Evolutionary conservation across 1,140 invertebrate species (phyloP).

Genomic region (Euwallacea fornicatus): DNA sequence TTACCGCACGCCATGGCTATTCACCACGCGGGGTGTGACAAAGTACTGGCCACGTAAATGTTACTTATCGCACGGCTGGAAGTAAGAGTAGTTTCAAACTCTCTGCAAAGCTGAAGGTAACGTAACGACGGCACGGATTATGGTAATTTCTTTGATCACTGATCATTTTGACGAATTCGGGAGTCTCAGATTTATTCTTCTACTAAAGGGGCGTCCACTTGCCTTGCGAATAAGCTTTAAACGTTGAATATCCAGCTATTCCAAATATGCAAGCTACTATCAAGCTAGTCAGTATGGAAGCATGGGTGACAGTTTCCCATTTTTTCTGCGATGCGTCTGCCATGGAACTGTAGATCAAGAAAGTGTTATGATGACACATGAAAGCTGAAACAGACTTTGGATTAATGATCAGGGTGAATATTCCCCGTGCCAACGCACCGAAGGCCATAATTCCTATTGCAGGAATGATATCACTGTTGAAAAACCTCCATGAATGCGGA

Average conservation of each 20-base stretch:
- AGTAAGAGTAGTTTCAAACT: too few species aligned
- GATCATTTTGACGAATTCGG: too few species aligned
- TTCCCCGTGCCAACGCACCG: slow-evolving; percentile 55
- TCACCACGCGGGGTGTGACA: too few species aligned
- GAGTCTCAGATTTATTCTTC: neutral
- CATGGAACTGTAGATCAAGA: slow-evolving; percentile 82
- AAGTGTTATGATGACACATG: slow-evolving; percentile 92
- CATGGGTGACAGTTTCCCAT: slow-evolving; percentile 83
- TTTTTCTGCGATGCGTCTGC: slow-evolving; percentile 74
- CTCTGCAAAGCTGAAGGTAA: too few species aligned
- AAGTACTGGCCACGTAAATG: too few species aligned
- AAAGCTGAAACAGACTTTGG: slow-evolving; percentile 63
- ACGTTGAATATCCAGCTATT: slow-evolving; percentile 80
- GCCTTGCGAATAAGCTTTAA: slow-evolving; percentile 82
- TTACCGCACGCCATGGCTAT: too few species aligned
- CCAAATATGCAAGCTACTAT: slow-evolving; percentile 73
- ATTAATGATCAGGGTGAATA: neutral
- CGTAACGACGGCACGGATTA: too few species aligned
- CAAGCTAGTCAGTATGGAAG: slow-evolving; percentile 74
- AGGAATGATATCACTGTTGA: slow-evolving; percentile 73
- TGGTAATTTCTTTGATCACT: too few species aligned
- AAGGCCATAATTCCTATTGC: slow-evolving; percentile 88
- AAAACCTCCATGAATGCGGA: slow-evolving; percentile 74
- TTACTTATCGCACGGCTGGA: too few species aligned
- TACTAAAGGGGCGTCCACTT: slow-evolving; percentile 5